These are phyloP conservation scores for Lasioglossum malachurum DNA, from an alignment of 2,888 invertebrate species.

Conservation along the genomic window DNA sequence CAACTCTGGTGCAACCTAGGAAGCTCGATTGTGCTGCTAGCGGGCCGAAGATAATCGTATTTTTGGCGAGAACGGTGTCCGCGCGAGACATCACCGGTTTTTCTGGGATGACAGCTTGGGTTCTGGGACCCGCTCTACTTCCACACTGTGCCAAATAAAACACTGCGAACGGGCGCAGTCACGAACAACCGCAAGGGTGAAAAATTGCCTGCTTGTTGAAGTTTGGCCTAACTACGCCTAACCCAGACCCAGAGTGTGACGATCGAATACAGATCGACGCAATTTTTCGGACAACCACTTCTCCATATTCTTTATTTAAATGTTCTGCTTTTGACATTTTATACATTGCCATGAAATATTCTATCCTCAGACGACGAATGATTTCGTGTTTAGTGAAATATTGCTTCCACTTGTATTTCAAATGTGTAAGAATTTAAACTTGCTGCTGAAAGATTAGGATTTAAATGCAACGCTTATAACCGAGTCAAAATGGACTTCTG, in stretches of 20 bases:
- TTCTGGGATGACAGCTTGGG: conserved; percentile 37
- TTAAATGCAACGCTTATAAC: too few relatives aligned
- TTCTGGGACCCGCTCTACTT: conserved; percentile 54
- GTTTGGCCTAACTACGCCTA: not conserved
- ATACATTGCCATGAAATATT: too few relatives aligned
- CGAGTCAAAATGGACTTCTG: too few relatives aligned
- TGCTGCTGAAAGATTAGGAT: too few relatives aligned
- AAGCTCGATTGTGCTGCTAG: conserved; percentile 49
- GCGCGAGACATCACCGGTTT: conserved; percentile 40
- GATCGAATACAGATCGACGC: conserved; percentile 13
- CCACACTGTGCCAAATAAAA: conserved; percentile 54
- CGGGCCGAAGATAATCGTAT: conserved; percentile 62
- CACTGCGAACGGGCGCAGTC: conserved; percentile 33
- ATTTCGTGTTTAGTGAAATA: too few relatives aligned
- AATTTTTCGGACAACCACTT: conserved; percentile 21
- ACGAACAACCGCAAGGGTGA: conserved; percentile 39
- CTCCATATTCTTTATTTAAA: too few relatives aligned
- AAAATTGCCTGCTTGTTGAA: conserved; percentile 25
- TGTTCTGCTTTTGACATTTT: too few relatives aligned
- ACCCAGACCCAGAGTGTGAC: too few relatives aligned
- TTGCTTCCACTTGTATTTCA: too few relatives aligned
- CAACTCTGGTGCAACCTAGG: conserved; percentile 28
- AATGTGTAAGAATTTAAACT: too few relatives aligned
- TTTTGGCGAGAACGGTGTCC: conserved; percentile 46
- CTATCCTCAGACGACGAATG: too few relatives aligned